These are phyloP conservation scores for Aurelia aurita complex sp. Pacific DNA, from an alignment of 30 jellyfish, hydroid and myxozoan genomes.

Conservation along the genomic window DNA sequence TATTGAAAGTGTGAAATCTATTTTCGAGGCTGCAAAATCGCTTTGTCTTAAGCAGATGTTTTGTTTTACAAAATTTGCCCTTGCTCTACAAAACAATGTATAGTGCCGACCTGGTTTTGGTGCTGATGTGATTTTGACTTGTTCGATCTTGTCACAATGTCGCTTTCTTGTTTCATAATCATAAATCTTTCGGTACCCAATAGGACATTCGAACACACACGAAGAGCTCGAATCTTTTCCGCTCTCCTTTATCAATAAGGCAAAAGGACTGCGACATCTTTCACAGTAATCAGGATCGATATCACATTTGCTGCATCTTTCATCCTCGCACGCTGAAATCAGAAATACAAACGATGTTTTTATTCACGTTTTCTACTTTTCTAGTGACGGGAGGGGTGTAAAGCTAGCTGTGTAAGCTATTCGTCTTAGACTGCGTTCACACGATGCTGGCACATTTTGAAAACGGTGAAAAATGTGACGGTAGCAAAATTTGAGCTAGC, in stretches of 20 bases:
- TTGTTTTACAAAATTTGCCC: too few species aligned
- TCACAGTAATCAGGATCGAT: slow-evolving; percentile 18
- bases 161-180: slow-evolving; percentile 15
- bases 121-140: neutral
- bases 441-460: too few species aligned
- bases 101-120: neutral
- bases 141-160: neutral
- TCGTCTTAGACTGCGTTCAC: too few species aligned
- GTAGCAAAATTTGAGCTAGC: too few species aligned
- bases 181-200: slow-evolving; percentile 19
- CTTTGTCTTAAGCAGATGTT: too few species aligned
- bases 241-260: slow-evolving; percentile 13
- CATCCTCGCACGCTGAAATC: slow-evolving; percentile 33
- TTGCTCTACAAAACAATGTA: neutral
- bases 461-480: too few species aligned
- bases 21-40: too few species aligned
- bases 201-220: slow-evolving; percentile 38
- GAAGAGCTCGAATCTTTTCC: neutral
- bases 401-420: too few species aligned
- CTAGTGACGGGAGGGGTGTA: too few species aligned
- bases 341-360: neutral
- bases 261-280: slow-evolving; percentile 21
- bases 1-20: too few species aligned
- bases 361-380: too few species aligned
- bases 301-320: slow-evolving; percentile 17